Evolutionary conservation across 1,140 invertebrate species (phyloP).

Genomic region (Lordiphosa stackelbergi): DNA sequence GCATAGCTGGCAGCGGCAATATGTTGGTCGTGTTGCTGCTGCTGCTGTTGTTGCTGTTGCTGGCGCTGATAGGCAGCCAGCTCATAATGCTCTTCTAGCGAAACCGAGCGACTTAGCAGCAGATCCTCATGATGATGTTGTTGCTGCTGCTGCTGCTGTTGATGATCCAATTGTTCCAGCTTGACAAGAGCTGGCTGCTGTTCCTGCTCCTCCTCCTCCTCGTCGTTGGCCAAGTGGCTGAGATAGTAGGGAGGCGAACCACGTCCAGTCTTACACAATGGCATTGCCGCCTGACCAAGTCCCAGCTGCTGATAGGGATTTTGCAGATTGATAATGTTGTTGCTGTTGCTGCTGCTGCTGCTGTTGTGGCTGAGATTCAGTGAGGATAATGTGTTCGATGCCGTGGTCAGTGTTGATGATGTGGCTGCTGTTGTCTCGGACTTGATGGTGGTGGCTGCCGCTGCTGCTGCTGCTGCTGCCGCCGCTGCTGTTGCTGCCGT

Average conservation of each 20-base stretch:
- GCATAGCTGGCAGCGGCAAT: slow-evolving; percentile 42
- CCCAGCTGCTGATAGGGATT: slow-evolving; percentile 57
- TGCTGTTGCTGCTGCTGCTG: slow-evolving; percentile 26
- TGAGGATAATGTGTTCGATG: slow-evolving; percentile 65
- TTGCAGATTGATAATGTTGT: slow-evolving; percentile 60
- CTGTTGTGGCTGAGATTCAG: slow-evolving; percentile 41
- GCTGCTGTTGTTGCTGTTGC: slow-evolving; percentile 45
- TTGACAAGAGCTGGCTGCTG: slow-evolving; percentile 40
- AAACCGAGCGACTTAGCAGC: slow-evolving; percentile 51
- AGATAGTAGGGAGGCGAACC: slow-evolving; percentile 50
- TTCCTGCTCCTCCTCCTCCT: slow-evolving; percentile 32
- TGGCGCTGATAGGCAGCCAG: slow-evolving; percentile 55
- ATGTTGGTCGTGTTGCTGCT: slow-evolving; percentile 58
- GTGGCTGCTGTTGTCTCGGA: slow-evolving; percentile 42
- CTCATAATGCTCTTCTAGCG: slow-evolving; percentile 62
- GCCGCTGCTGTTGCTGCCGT: slow-evolving; percentile 44
- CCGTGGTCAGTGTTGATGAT: slow-evolving; percentile 60
- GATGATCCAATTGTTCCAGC: slow-evolving; percentile 50
- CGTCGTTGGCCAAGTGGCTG: too few relatives aligned
- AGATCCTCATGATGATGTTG: slow-evolving; percentile 51
- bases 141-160: slow-evolving; percentile 1
- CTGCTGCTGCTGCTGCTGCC: slow-evolving; percentile 38
- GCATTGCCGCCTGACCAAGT: slow-evolving; percentile 45
- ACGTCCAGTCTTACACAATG: slow-evolving; percentile 46
- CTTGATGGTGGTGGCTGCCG: slow-evolving; percentile 46